Evolutionary conservation across 2,113 vertebrate genomes (phyloP), one percentile per base, ranked within the genome.

Genomic region (Capra hircus): DNA sequence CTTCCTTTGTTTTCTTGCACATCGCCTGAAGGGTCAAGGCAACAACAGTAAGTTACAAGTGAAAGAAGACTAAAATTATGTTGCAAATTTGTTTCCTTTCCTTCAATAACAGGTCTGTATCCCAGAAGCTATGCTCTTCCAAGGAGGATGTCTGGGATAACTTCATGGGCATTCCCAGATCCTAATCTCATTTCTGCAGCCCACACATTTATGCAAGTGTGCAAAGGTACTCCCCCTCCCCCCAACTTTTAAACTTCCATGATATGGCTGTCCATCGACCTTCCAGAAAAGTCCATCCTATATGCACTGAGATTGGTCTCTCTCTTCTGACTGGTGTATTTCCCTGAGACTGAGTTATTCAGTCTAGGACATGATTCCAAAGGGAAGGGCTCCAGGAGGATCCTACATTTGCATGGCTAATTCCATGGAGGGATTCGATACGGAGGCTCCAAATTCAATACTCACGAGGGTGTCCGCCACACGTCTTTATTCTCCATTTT

Each of bases 401-500:
- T 36, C 55, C 33, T 33, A 13, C 16, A 8, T 28, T 33, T 60
- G 25, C 14, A n/a, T 2, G 30, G 27, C 33, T 28, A 43, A 67
- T 52, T 83, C 8, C 43, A 19, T 36, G 43, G 28, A 77, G 13
- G 25, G 45, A 40, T 64, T 90, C 16, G 3, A n/a, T 17, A 9
- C 0, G 30, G 12, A 8, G 3, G 0, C 52, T 59, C 13, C 55
- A 62, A 53, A 28, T 52, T 17, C 30, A 40, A 6, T 17, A 45
- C 9, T 71, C 12, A 33, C 33, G 1, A 21, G 45, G 3, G 16
- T 7, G n/a, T 12, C 33, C 8, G 21, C 19, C 28, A 0, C 21
- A 9, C 9, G 0, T 36, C 33, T 50, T 28, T 55, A 48, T 13
- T 92, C 40, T 87, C 55, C 33, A 9, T 50, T 80, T 57, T 28